A percentile compares a stretch with the other conserved stretches of the same genome.
Conservation (phyloP, 2,113 vertebrate genomes). For the Serilophus lunatus region DNA sequence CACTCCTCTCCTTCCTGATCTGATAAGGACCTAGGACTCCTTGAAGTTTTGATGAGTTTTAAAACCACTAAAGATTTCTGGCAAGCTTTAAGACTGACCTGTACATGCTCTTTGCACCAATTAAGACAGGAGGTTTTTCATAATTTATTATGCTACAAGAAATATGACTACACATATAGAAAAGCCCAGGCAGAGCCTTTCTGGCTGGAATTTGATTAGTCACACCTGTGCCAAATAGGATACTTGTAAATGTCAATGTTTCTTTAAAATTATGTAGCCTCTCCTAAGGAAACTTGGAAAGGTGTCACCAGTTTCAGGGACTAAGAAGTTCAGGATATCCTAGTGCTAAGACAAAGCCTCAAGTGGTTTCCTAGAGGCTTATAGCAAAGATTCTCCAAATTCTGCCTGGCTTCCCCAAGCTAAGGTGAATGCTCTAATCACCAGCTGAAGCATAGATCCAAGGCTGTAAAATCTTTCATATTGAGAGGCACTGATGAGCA, state of each 20-base stretch:
- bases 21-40: background rate
- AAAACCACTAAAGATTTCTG: background rate
- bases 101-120: background rate
- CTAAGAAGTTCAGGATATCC: background rate
- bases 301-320: background rate
- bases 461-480: background rate
- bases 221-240: background rate
- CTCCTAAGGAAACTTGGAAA: background rate
- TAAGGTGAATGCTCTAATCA: background rate
- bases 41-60: background rate
- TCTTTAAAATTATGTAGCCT: background rate
- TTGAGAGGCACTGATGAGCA: background rate
- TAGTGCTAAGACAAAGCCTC: background rate
- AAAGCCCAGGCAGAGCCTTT: background rate
- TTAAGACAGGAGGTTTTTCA: background rate
- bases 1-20: background rate
- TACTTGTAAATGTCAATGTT: background rate
- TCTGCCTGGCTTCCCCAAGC: background rate
- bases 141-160: background rate
- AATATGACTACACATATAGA: background rate
- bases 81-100: background rate
- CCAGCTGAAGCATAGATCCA: background rate
- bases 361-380: background rate
- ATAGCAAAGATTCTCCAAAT: background rate
- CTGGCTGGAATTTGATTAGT: background rate